Percentiles rank a stretch among this genome's conserved stretches.
Evolutionary conservation across 1,140 invertebrate genomes (phyloP).

Genomic region (Scaptomyza hsui): DNA sequence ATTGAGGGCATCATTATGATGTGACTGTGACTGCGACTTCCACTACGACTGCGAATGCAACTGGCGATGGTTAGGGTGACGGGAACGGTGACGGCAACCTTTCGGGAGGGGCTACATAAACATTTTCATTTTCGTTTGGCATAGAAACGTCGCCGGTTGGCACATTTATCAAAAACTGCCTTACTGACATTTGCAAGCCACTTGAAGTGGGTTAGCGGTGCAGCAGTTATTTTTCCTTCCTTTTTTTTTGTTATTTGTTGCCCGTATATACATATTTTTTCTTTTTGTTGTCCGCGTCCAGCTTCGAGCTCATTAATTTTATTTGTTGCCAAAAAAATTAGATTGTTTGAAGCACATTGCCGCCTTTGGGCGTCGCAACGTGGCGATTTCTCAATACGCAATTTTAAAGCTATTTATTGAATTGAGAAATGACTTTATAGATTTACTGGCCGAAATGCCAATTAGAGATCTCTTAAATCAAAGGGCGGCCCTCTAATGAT

Average conservation of each 20-base stretch:
- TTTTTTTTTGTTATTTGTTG: not conserved
- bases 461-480: constrained; percentile 55
- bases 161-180: constrained; percentile 79
- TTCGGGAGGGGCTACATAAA: constrained; percentile 71
- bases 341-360: constrained; percentile 35
- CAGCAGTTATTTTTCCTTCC: constrained; percentile 33
- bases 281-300: constrained; percentile 30
- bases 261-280: not conserved
- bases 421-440: constrained; percentile 45
- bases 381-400: constrained; percentile 74
- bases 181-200: constrained; percentile 76
- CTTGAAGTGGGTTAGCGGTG: constrained; percentile 72
- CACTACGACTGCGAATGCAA: not conserved
- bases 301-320: constrained; percentile 64
- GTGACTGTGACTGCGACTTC: constrained; percentile 62
- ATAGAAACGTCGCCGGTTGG: constrained; percentile 59
- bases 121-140: constrained; percentile 74
- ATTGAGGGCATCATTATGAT: constrained; percentile 81
- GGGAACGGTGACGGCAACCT: constrained; percentile 49
- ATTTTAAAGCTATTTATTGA: constrained; percentile 53
- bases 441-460: constrained; percentile 29
- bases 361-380: constrained; percentile 37
- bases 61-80: not conserved
- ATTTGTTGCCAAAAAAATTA: constrained; percentile 63
- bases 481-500: constrained; percentile 61